These are phyloP conservation scores for Cryptophagus acutangulus DNA, from an alignment of 2,888 invertebrate species.

Conservation along the genomic window DNA sequence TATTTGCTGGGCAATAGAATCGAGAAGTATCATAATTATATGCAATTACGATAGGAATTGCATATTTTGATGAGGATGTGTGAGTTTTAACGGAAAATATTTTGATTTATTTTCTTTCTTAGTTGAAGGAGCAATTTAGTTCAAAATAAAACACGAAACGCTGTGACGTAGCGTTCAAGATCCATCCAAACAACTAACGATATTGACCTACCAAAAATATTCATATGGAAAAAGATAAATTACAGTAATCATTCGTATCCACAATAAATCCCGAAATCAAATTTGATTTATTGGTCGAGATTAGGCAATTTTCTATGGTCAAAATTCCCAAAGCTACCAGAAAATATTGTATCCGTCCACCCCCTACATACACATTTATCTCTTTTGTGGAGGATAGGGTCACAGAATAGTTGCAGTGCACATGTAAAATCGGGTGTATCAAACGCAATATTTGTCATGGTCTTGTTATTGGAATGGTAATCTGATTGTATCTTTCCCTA, in stretches of 20 bases:
- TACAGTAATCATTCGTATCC: too few relatives aligned
- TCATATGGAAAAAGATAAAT: too few relatives aligned
- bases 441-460: slow-evolving; percentile 39
- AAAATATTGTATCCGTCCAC: slow-evolving; percentile 21
- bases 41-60: too few relatives aligned
- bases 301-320: slow-evolving; percentile 34
- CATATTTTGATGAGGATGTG: too few relatives aligned
- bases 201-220: too few relatives aligned
- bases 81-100: too few relatives aligned
- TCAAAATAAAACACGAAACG: background rate
- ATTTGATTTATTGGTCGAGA: slow-evolving; percentile 31
- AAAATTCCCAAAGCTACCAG: slow-evolving; percentile 28
- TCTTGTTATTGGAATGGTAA: slow-evolving; percentile 40
- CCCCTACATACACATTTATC: slow-evolving; percentile 21
- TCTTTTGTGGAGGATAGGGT: slow-evolving; percentile 12
- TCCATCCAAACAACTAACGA: too few relatives aligned
- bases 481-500: slow-evolving; percentile 39
- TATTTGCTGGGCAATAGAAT: too few relatives aligned
- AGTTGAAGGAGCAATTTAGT: too few relatives aligned
- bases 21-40: background rate
- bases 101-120: too few relatives aligned
- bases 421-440: slow-evolving; percentile 23
- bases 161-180: too few relatives aligned
- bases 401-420: background rate
- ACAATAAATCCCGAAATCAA: slow-evolving; percentile 16